phyloP scores from a whole-genome alignment of 1,140 invertebrate genomes.

The Hycleus phaleratus region DNA sequence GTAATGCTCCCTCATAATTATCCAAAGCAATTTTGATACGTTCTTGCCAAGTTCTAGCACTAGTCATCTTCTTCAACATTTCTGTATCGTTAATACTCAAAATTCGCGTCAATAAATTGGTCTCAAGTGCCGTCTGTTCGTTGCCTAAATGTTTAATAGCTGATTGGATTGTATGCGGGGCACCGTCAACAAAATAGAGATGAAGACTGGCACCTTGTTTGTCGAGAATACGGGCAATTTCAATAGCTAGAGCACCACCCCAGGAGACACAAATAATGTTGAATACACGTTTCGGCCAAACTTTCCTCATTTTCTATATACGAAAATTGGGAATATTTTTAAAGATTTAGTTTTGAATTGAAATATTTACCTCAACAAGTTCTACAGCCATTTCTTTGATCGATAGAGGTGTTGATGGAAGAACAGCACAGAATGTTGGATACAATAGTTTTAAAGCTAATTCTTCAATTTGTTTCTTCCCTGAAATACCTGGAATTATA shows the following conservation, averaged over 20 bases:
- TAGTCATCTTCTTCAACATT: slow-evolving; percentile 25
- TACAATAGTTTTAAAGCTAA: slow-evolving; percentile 29
- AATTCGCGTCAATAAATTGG: slow-evolving; percentile 29
- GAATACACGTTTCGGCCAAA: slow-evolving; percentile 35
- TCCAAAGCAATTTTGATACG: slow-evolving; percentile 17
- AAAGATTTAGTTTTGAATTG: background rate
- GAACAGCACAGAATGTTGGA: slow-evolving; percentile 33
- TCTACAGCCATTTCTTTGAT: slow-evolving; percentile 23
- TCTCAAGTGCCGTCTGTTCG: slow-evolving; percentile 18
- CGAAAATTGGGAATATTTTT: background rate
- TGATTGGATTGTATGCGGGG: slow-evolving; percentile 33
- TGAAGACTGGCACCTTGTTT: slow-evolving; percentile 29
- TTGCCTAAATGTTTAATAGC: slow-evolving; percentile 32
- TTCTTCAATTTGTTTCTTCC: slow-evolving; percentile 23
- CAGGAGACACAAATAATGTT: slow-evolving; percentile 38
- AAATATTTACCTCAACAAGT: slow-evolving; percentile 19
- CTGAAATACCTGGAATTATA: slow-evolving; percentile 36
- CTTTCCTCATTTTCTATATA: slow-evolving; percentile 31
- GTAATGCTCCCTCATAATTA: slow-evolving; percentile 15
- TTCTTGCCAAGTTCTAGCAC: background rate
- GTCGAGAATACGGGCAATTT: slow-evolving; percentile 35
- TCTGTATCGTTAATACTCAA: slow-evolving; percentile 32
- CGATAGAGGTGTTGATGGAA: slow-evolving; percentile 21
- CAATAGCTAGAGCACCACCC: slow-evolving; percentile 36
- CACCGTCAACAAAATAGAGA: slow-evolving; percentile 37